Base-by-base conservation (phyloP, 2,888 invertebrate genomes). In the Lepas anatifera region DNA sequence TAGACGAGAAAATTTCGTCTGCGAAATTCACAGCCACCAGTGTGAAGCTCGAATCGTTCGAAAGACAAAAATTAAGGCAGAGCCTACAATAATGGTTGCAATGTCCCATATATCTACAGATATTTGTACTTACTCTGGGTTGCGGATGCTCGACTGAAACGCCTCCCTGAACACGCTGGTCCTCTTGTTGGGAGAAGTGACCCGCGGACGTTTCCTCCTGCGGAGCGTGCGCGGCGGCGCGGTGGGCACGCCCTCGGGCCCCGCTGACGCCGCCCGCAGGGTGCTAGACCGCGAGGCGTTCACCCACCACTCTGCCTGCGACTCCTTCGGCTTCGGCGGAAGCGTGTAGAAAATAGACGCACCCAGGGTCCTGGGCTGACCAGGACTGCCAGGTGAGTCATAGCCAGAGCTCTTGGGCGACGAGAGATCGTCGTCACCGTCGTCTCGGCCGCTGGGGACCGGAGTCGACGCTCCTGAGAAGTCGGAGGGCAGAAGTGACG, bases 61-160 rank as follows among this genome's bases (percentile, higher is more conserved):
- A n/a, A n/a, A n/a, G n/a, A n/a, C n/a, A n/a, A n/a, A n/a, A n/a
- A n/a, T n/a, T n/a, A n/a, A n/a, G n/a, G n/a, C n/a, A n/a, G n/a
- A n/a, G n/a, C n/a, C n/a, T n/a, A n/a, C n/a, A n/a, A n/a, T n/a
- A n/a, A n/a, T n/a, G n/a, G n/a, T n/a, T n/a, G n/a, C n/a, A n/a
- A n/a, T n/a, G n/a, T n/a, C n/a, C n/a, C n/a, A n/a, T n/a, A n/a
- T n/a, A n/a, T n/a, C n/a, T n/a, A n/a, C n/a, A n/a, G n/a, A n/a
- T n/a, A n/a, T 22, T 11, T 3, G 58, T 32, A 58, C 58, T 58
- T 32, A 58, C 58, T 58, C 58, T 16, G 32, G 58, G 58, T 58
- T 58, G 58, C 58, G 58, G 32, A 58, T 58, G 58, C 58, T 58
- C 58, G 58, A 58, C 32, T 58, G 58, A 58, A 58, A 58, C 32